Evolutionary conservation across 2,888 invertebrate species (phyloP), one percentile per base, ranked within the genome.

Genomic region (Cinara cedri): DNA sequence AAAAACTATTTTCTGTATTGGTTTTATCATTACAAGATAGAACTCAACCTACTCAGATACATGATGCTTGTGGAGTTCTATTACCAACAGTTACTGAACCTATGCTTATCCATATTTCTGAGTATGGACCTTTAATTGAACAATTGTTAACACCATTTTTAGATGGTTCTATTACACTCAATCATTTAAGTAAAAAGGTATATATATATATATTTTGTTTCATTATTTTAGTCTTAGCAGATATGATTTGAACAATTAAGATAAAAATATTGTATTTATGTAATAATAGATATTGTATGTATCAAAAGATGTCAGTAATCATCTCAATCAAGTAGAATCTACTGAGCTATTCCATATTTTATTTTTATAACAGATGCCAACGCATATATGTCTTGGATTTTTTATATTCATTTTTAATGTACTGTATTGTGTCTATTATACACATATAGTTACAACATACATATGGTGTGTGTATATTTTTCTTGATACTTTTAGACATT

Each of bases 1-100:
- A 78, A 62, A 78, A 78, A 78, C 62, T 78, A 19, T 78, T 78
- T 70, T 78, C 78, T n/a, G 78, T 78, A 60, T 68, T 78, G 24
- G 78, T 78, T 13, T 70, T 57, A 34, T 70, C 78, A 44, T 24
- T 78, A 51, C 78, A 78, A 62, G 78, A 78, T 10, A 78, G 70
- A n/a, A 78, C 60, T 42, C 78, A 78, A 42, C 78, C 78, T 42
- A 60, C 78, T 70, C 78, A 60, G 34, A 78, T 78, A 70, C 78
- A 78, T 60, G 68, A 78, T 51, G 78, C 78, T 60, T 78, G 78
- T 78, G 78, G 78, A 21, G 51, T 78, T 60, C 10, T 78, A 42
- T 70, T 78, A 42, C 78, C 78, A 34, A 78, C 78, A 9, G 78
- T 78, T 3, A 78, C 78, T 16, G 78, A 78, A 62, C 70, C 78